Evolutionary conservation across 2,113 vertebrate species (phyloP).

Genomic region (Zosterops borbonicus): DNA sequence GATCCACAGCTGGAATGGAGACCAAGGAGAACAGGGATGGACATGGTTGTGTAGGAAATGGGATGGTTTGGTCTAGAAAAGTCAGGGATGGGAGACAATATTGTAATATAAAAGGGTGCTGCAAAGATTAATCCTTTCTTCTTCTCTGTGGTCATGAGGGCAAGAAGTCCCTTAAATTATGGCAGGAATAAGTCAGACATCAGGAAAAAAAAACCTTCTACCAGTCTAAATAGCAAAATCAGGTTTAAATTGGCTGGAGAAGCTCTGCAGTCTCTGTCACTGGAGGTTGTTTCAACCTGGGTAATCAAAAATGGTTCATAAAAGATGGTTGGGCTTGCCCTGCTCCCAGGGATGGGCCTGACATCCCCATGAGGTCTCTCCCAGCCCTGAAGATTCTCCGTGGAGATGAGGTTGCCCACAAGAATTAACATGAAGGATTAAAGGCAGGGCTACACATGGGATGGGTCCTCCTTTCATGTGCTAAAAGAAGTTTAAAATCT

Average conservation of each 20-base stretch:
- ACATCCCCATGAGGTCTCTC: neutral
- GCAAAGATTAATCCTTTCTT: neutral
- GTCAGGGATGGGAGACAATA: neutral
- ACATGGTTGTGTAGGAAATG: neutral
- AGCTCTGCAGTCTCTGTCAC: neutral
- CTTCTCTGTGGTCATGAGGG: neutral
- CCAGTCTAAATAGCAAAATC: neutral
- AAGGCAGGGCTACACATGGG: neutral
- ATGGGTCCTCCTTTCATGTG: neutral
- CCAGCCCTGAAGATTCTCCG: neutral
- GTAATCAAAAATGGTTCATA: neutral
- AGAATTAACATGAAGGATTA: neutral
- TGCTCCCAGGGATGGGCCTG: neutral
- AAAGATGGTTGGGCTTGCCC: neutral
- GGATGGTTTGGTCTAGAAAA: neutral
- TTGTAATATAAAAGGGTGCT: neutral
- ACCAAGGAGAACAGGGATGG: neutral
- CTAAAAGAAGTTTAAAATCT: neutral
- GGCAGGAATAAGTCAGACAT: neutral
- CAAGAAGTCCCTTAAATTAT: neutral
- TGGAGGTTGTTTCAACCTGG: neutral
- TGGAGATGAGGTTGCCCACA: neutral
- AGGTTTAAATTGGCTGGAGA: neutral
- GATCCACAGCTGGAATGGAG: neutral
- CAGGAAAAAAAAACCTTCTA: accelerated